A percentile compares a stretch with the other conserved stretches of the same genome.
These are phyloP conservation scores for Carassius gibelio DNA, from an alignment of 2,113 vertebrate species.

Conservation along the genomic window DNA sequence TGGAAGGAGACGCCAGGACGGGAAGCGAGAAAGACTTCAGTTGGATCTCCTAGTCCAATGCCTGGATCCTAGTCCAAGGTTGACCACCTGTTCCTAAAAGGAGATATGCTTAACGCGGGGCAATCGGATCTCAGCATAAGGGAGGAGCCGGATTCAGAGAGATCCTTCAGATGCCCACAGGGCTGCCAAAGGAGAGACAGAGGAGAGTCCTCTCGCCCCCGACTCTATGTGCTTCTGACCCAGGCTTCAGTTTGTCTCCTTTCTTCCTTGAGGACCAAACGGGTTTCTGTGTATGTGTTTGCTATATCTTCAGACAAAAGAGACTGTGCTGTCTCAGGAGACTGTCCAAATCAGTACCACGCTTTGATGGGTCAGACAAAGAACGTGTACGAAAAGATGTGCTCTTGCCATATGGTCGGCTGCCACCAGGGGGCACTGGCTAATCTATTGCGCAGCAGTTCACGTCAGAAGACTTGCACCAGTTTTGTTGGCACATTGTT, in stretches of 20 bases:
- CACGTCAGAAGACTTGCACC: slow-evolving; percentile 62
- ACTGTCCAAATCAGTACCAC: slow-evolving; percentile 44
- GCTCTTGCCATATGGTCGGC: slow-evolving; percentile 61
- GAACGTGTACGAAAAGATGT: slow-evolving; percentile 43
- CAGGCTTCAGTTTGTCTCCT: slow-evolving; percentile 44
- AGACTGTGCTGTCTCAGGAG: slow-evolving; percentile 37
- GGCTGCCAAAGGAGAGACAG: slow-evolving; percentile 37
- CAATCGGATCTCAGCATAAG: too few species aligned
- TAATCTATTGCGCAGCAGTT: slow-evolving; percentile 74
- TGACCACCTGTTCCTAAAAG: too few species aligned
- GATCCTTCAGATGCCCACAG: slow-evolving; percentile 42
- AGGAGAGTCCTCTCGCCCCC: slow-evolving; percentile 25
- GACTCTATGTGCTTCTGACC: slow-evolving; percentile 38
- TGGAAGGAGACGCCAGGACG: too few species aligned
- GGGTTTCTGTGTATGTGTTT: slow-evolving; percentile 43
- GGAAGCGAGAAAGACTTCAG: too few species aligned
- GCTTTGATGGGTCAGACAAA: slow-evolving; percentile 47
- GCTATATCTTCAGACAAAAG: slow-evolving; percentile 48
- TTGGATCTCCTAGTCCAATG: too few species aligned
- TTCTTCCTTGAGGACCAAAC: slow-evolving; percentile 49
- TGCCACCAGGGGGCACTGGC: slow-evolving; percentile 54
- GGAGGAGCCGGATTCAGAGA: background rate
- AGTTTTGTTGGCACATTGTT: slow-evolving; percentile 64
- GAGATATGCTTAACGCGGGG: too few species aligned
- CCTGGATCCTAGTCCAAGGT: too few species aligned